Percentiles rank a stretch among this genome's conserved stretches.
phyloP scores from a whole-genome alignment of 2,888 invertebrate species.

The Heliconius hortense region DNA sequence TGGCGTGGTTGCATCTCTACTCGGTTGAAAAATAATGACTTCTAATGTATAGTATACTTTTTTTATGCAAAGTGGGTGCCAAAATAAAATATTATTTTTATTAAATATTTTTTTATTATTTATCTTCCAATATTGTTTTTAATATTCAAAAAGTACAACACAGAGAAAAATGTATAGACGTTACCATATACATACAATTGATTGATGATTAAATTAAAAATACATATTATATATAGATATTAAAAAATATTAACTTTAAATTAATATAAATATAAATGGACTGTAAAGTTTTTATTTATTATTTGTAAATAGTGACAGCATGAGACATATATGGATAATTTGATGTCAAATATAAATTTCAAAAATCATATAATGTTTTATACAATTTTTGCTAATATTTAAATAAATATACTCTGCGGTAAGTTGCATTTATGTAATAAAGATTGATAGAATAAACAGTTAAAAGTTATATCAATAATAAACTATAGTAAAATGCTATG shows the following conservation, averaged over 20 bases:
- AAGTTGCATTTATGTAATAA: not conserved
- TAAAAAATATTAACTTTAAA: not conserved
- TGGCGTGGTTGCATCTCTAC: constrained; percentile 61
- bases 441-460: too few species aligned
- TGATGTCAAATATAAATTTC: constrained; percentile 3
- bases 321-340: not conserved
- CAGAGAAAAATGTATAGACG: too few species aligned
- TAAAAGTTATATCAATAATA: not conserved
- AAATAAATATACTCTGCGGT: not conserved
- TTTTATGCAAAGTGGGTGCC: not conserved
- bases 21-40: constrained; percentile 51
- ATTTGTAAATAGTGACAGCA: not conserved
- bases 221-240: not conserved
- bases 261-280: not conserved
- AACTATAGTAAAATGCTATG: not conserved
- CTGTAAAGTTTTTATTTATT: too few species aligned
- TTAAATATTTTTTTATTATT: not conserved
- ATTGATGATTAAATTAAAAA: not conserved
- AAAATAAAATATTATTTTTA: constrained; percentile 4
- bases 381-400: not conserved
- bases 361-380: constrained; percentile 3
- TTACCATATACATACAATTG: too few species aligned
- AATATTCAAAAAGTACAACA: not conserved
- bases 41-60: not conserved
- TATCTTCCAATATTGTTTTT: not conserved